phyloP scores from a whole-genome alignment of 2,888 invertebrate species.

The Folsomia candida region DNA sequence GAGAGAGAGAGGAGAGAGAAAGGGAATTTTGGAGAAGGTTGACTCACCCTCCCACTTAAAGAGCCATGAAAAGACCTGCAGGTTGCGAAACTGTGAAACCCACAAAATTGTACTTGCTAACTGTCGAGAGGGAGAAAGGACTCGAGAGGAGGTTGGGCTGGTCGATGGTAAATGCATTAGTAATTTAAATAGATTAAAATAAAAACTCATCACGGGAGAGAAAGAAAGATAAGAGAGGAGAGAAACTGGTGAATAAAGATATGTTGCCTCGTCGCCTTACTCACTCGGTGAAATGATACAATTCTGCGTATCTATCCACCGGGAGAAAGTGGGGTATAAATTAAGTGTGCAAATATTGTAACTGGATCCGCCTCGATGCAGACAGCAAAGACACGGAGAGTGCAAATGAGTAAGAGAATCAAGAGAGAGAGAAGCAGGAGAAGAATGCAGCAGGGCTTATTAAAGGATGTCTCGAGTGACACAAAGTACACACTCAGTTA shows the following conservation, averaged over 20 bases:
- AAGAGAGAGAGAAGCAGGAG: too few relatives aligned
- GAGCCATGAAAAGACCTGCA: background rate
- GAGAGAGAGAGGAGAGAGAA: background rate
- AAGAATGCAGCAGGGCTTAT: background rate
- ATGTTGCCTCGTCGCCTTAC: background rate
- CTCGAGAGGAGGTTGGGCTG: too few relatives aligned
- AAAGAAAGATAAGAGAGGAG: too few relatives aligned
- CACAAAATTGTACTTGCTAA: too few relatives aligned
- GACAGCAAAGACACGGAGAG: too few relatives aligned
- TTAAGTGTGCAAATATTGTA: background rate
- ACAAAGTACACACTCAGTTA: constrained; percentile 11
- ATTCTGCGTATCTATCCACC: background rate
- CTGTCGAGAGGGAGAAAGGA: too few relatives aligned
- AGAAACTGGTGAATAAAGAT: too few relatives aligned
- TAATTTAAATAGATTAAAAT: background rate
- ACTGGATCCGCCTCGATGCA: background rate
- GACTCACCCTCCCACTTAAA: background rate
- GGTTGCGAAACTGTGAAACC: background rate
- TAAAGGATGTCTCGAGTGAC: constrained; percentile 12
- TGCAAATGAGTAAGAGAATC: too few relatives aligned
- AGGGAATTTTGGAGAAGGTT: background rate
- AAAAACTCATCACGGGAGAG: background rate
- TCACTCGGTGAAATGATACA: background rate
- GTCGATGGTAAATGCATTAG: background rate
- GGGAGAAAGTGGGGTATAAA: background rate